phyloP scores from a whole-genome alignment of 2,888 invertebrate genomes.

The Drosophila tanythrix region DNA sequence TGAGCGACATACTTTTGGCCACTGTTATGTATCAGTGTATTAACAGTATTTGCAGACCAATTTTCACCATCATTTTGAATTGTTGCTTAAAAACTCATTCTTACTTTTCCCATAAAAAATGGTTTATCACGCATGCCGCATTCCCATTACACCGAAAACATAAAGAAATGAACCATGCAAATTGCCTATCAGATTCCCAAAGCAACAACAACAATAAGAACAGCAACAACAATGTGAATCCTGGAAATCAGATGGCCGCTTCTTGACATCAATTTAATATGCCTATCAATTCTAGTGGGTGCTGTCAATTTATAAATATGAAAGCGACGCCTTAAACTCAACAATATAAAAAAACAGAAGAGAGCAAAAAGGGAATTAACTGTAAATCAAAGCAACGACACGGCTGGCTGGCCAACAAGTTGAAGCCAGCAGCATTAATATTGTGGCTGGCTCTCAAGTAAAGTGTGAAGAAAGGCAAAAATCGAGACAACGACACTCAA shows the following conservation, averaged over 20 bases:
- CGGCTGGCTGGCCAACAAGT: constrained; percentile 40
- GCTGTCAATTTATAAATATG: constrained; percentile 47
- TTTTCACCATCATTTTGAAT: background rate
- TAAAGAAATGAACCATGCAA: constrained; percentile 21
- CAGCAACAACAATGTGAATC: constrained; percentile 2
- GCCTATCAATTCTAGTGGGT: constrained; percentile 42
- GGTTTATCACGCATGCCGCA: background rate
- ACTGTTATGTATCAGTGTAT: no score
- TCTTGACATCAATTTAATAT: constrained; percentile 60
- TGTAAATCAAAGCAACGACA: constrained; percentile 34
- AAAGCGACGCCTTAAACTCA: constrained; percentile 37
- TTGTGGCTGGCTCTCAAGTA: constrained; percentile 18
- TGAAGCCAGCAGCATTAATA: constrained; percentile 27
- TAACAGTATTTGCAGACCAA: background rate
- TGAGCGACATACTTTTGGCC: background rate
- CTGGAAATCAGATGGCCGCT: constrained; percentile 25
- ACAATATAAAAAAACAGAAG: constrained; percentile 3
- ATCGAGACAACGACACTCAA: constrained; percentile 53
- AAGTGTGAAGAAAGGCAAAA: constrained; percentile 42
- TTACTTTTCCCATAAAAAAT: background rate
- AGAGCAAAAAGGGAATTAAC: constrained; percentile 24
- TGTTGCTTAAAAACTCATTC: background rate
- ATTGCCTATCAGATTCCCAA: constrained; percentile 40
- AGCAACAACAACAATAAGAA: constrained; percentile 10
- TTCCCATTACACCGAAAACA: constrained; percentile 11